These are phyloP conservation scores for Chondrosia reniformis DNA, from an alignment of 37 sponge, comb jelly and placozoan species.

Conservation along the genomic window DNA sequence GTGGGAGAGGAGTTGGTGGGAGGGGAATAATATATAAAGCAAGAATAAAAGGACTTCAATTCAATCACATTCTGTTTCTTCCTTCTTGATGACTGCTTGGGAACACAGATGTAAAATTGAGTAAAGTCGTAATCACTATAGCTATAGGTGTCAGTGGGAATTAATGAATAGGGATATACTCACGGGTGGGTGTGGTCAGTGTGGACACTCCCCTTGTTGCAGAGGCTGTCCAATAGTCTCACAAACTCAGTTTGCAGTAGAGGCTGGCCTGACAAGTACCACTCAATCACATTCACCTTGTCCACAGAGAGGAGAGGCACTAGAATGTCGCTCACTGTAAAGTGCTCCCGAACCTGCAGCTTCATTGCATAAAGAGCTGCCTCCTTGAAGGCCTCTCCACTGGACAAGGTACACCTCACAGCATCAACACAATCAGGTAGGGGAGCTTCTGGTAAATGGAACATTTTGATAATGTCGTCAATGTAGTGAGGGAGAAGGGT, in stretches of 20 bases:
- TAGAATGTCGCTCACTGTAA: constrained; percentile 23
- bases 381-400: neutral
- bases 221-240: constrained; percentile 32
- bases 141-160: no score
- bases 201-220: neutral
- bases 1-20: no score
- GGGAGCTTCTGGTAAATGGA: neutral
- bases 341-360: neutral
- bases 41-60: no score
- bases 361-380: constrained; percentile 7
- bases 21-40: no score
- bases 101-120: constrained; percentile 11
- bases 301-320: constrained; percentile 61
- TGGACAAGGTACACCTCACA: neutral
- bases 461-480: neutral
- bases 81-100: neutral
- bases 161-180: neutral
- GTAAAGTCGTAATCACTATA: constrained; percentile 18
- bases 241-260: constrained; percentile 44
- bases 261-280: constrained; percentile 30
- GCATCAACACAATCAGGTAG: neutral
- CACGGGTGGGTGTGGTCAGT: neutral
- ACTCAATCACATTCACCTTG: constrained; percentile 69
- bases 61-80: no score
- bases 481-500: neutral